Base-by-base conservation (phyloP, 2,113 vertebrate species). In the Apeltes quadracus region DNA sequence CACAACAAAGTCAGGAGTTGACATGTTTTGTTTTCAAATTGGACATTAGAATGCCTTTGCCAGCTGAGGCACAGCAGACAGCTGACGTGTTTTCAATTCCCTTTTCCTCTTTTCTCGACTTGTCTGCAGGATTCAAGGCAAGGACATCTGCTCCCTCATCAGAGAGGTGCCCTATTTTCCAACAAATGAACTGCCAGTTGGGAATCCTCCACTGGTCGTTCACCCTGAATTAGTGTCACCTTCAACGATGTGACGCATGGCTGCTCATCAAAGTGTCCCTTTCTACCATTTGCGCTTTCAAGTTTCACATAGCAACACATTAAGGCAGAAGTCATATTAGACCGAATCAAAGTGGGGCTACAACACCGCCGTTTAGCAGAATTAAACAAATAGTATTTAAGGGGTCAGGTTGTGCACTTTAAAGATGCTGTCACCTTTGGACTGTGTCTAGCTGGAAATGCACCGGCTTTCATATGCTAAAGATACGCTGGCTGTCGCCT, bases 131-230 rank as follows among this genome's bases (percentile, higher is more conserved):
- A 79, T 78, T 81, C 74, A 78, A 59, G 50, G 59, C 76, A 74
- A 83, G 84, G 82, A 86, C 87, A 89, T 91, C 78, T 88, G 87
- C 81, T 82, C 79, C 68, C 84, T 88, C 86, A 89, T 89, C 75
- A 74, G 88, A 88, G 84, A 83, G 65, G 43, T 82, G 88, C 71
- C 85, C 88, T 83, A 90, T 14, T 89, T 92, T 69, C 72, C 44
- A 81, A 73, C 76, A 85, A 85, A 89, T 82, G 82, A 41, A 69
- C 76, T 77, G 78, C 61, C 79, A 77, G 67, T 29, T 69, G 79
- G 62, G 32, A 84, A 90, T 83, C 84, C 81, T 84, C 66, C 57
- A 54, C 75, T 48, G 79, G 75, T 88, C 76, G 78, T 34, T 86
- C 69, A 84, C 20, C 69, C 78, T 48, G 20, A 84, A 90, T 80